phyloP scores from a whole-genome alignment of 2,888 invertebrate species.

The Diplazon laetatorius region DNA sequence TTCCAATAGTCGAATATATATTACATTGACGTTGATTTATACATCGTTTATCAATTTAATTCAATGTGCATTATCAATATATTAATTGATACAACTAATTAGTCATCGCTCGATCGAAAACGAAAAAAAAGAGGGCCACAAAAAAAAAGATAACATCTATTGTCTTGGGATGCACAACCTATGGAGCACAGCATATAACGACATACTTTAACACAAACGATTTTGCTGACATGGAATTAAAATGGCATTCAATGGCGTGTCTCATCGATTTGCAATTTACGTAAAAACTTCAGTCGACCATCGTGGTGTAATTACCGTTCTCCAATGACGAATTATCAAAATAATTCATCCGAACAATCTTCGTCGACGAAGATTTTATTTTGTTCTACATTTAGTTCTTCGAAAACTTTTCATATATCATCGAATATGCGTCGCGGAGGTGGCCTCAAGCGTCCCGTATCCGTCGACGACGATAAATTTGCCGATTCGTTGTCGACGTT shows the following conservation, averaged over 20 bases:
- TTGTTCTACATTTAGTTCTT: too few species aligned
- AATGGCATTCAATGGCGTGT: constrained; percentile 16
- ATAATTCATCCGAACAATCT: constrained; percentile 30
- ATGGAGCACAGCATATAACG: constrained; percentile 22
- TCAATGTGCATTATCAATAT: constrained; percentile 1
- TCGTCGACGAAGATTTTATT: not conserved
- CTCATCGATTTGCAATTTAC: constrained; percentile 50
- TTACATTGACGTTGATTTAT: not conserved
- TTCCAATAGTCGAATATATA: constrained; percentile 27
- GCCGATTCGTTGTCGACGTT: constrained; percentile 79
- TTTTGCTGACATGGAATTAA: constrained; percentile 38
- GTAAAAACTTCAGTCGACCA: not conserved
- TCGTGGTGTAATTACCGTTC: not conserved
- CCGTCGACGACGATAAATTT: constrained; percentile 77
- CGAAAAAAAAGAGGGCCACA: not conserved
- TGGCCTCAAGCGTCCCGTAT: constrained; percentile 84
- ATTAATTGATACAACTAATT: constrained; percentile 26
- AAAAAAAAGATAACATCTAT: constrained; percentile 34
- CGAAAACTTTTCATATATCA: constrained; percentile 86
- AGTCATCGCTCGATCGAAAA: too few species aligned
- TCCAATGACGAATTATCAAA: constrained; percentile 1
- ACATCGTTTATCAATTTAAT: not conserved
- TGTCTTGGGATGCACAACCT: constrained; percentile 39
- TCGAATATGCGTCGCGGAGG: constrained; percentile 92
- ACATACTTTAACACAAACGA: constrained; percentile 28